A percentile compares a stretch with the other conserved stretches of the same genome.
phyloP scores from a whole-genome alignment of 2,113 vertebrate genomes.

The Indri indri region DNA sequence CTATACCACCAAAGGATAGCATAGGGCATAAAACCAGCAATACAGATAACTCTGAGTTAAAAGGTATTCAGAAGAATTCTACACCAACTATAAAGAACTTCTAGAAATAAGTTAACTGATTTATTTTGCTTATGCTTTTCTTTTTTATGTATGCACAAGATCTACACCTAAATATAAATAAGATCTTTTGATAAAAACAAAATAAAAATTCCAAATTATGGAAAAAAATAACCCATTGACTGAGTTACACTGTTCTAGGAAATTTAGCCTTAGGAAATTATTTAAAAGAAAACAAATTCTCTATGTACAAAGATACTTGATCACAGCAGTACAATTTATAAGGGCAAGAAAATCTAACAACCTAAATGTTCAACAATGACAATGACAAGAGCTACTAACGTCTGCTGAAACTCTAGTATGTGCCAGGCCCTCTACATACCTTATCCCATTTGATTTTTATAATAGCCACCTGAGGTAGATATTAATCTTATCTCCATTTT shows the following conservation, averaged over 20 bases:
- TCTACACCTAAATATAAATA: not conserved
- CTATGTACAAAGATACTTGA: not conserved
- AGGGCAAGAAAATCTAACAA: not conserved
- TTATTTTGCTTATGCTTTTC: not conserved
- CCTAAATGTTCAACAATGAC: not conserved
- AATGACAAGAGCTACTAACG: not conserved
- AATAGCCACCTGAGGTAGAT: not conserved
- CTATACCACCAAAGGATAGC: not conserved
- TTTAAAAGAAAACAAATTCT: not conserved
- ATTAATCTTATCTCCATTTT: not conserved
- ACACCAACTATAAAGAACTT: not conserved
- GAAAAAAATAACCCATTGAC: not conserved
- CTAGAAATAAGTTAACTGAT: not conserved
- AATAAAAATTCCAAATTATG: not conserved
- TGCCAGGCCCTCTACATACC: not conserved
- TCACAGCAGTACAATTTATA: not conserved
- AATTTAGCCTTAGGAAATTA: not conserved
- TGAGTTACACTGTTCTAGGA: not conserved
- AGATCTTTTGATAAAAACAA: not conserved
- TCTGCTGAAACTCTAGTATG: not conserved
- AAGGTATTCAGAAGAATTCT: not conserved
- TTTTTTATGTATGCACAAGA: constrained; percentile 14
- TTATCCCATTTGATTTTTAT: not conserved
- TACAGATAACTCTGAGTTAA: not conserved
- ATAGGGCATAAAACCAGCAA: not conserved